Conservation (phyloP, 2,113 vertebrate species). For the Ailurus styani region DNA sequence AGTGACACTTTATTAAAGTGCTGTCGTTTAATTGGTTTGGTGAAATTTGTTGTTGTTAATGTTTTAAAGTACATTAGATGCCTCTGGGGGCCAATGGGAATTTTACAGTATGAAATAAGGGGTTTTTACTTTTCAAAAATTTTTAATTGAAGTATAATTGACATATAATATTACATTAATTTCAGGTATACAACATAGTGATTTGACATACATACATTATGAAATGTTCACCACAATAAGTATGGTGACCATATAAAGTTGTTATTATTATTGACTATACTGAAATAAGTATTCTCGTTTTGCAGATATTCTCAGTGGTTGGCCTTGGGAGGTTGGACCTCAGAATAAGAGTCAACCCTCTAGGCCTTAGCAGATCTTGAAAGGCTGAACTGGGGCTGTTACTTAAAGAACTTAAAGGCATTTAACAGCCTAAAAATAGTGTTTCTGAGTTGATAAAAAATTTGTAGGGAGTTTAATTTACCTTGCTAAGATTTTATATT, state of each 20-base stretch:
- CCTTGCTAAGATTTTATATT: background rate
- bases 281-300: background rate
- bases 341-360: background rate
- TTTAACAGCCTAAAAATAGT: background rate
- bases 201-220: background rate
- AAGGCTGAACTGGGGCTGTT: background rate
- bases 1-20: background rate
- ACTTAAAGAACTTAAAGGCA: background rate
- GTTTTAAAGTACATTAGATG: background rate
- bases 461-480: background rate
- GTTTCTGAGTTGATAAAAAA: background rate
- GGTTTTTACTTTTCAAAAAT: background rate
- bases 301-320: background rate
- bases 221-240: background rate
- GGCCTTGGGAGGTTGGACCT: background rate
- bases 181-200: background rate
- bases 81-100: background rate
- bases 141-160: background rate
- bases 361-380: background rate
- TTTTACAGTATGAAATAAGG: background rate
- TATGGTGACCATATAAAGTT: background rate
- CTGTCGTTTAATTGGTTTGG: background rate
- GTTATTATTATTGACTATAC: background rate
- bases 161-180: background rate
- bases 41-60: background rate